Evolutionary conservation across 2,888 invertebrate genomes (phyloP), one percentile per base, ranked within the genome.

Genomic region (Proisotoma minuta): DNA sequence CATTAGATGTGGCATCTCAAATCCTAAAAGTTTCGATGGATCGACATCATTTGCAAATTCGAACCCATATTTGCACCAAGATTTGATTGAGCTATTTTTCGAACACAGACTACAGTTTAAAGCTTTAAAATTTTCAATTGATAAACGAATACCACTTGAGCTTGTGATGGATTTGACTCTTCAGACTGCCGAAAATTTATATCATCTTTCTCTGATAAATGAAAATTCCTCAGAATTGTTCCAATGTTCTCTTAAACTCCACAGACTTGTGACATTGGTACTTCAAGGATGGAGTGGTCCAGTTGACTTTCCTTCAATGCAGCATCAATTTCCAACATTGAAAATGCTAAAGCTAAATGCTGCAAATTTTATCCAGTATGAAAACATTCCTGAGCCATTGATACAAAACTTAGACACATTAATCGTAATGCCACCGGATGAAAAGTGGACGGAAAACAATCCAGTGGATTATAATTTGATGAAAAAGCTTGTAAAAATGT

Each of bases 221-320:
- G 58, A 62, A 3, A 34, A 60, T 18, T 50, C 57, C 52, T 60
- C 60, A 22, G 62, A 62, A 23, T 29, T 18, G 26, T 66, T 66
- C 34, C 5, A 12, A 1, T 1, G 62, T 1, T 57, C 62, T 2
- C 50, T 60, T 3, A 39, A 40, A 4, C 20, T 59, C 1, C 20
- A 59, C 12, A 18, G 43, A 10, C 28, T 66, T 24, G 10, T 54
- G 0, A 53, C 39, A 12, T 28, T 68, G 2, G 20, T 50, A 2
- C 43, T 68, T 10, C 57, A 58, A 22, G 18, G 48, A 3, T 69
- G 69, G 66, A 22, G 18, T 1, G 66, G 66, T 1, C 62, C 64
- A 1, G 52, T 66, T 0, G 62, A 66, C n/a, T 69, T 69, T 48
- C 29, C 62, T 3, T 57, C 50, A 4, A 28, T 69, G 15, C 1